A percentile compares a stretch with the other conserved stretches of the same genome.
Conservation (phyloP, 2,888 invertebrate species). For the Ligdia adustata region DNA sequence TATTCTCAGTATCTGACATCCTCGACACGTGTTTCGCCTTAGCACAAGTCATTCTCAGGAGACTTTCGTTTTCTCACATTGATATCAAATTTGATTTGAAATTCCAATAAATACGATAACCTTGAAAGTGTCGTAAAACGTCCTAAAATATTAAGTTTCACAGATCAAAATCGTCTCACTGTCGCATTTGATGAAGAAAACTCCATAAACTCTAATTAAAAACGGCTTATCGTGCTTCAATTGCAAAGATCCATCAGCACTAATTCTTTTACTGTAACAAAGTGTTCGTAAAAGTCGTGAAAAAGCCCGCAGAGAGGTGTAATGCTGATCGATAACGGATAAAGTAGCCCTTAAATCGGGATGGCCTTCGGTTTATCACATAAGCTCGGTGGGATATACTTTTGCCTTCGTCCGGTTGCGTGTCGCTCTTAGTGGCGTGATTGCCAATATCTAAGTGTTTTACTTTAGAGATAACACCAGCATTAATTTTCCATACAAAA, state of each 20-base stretch:
- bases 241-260: conserved; percentile 18
- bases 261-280: conserved; percentile 20
- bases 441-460: conserved; percentile 9
- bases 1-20: no score
- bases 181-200: conserved; percentile 16
- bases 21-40: no score
- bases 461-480: conserved; percentile 5
- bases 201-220: conserved; percentile 20
- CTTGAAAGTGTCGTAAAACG: conserved; percentile 7
- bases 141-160: conserved; percentile 4
- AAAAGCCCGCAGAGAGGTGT: conserved; percentile 10
- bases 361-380: conserved; percentile 5
- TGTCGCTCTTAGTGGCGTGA: conserved; percentile 5
- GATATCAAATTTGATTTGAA: not conserved
- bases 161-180: conserved; percentile 3
- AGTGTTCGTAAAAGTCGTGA: conserved; percentile 18
- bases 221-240: conserved; percentile 19
- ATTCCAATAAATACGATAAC: conserved; percentile 1
- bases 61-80: no score
- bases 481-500: no score
- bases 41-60: no score
- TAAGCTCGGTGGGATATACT: conserved; percentile 20
- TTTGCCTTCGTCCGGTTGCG: conserved; percentile 2
- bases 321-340: not conserved
- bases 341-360: not conserved